Conservation (phyloP, 2,113 vertebrate species). For the Clarias magur region DNA sequence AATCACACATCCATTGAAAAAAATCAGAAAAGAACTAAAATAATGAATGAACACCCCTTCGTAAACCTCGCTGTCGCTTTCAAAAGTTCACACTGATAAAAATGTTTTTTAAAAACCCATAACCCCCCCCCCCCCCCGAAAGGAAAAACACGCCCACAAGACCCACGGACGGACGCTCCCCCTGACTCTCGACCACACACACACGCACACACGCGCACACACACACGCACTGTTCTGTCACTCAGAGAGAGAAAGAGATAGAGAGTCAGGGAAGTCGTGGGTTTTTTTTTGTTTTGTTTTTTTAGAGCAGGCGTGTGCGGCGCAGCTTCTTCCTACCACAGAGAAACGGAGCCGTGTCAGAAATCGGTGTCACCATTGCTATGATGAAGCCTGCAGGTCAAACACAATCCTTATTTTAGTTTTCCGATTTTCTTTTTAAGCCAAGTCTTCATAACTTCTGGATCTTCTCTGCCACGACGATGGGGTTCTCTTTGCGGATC, state of each 20-base stretch:
- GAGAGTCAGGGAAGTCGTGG: slow-evolving; percentile 71
- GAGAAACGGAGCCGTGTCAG: slow-evolving; percentile 71
- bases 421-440: neutral
- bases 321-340: slow-evolving; percentile 61
- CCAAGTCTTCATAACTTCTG: slow-evolving; percentile 85
- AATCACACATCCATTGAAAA: slow-evolving; percentile 46
- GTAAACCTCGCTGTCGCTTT: neutral
- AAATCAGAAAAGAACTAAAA: slow-evolving; percentile 31
- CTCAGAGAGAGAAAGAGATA: slow-evolving; percentile 62
- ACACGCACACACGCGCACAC: slow-evolving; percentile 44
- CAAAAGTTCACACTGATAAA: slow-evolving; percentile 64
- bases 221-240: neutral
- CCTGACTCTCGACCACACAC: slow-evolving; percentile 59
- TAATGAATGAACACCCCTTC: slow-evolving; percentile 29
- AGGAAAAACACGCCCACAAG: slow-evolving; percentile 60
- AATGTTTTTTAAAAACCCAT: no score
- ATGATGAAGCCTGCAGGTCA: slow-evolving; percentile 62
- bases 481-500: slow-evolving; percentile 89
- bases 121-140: slow-evolving; percentile 57
- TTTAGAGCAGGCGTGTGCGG: slow-evolving; percentile 57
- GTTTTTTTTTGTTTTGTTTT: slow-evolving; percentile 53
- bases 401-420: slow-evolving; percentile 38
- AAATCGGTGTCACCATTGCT: slow-evolving; percentile 67
- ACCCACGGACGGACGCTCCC: slow-evolving; percentile 58
- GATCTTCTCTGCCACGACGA: slow-evolving; percentile 87